Evolutionary conservation across 2,797 vertebrate species (phyloP).

Genomic region (Hydrophis major): DNA sequence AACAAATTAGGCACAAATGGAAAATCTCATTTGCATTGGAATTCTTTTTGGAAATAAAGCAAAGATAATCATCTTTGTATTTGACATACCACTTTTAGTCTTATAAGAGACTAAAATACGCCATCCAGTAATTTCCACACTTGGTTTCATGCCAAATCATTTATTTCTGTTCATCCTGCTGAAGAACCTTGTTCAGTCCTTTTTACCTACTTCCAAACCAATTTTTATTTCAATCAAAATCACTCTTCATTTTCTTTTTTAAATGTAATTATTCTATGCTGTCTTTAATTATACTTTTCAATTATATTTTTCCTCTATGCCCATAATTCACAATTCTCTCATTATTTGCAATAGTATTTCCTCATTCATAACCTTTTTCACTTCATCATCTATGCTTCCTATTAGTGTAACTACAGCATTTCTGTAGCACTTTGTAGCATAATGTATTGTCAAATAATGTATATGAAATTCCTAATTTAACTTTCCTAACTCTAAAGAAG

Average conservation of each 20-base stretch:
- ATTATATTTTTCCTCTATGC: not conserved
- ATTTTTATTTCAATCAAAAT: not conserved
- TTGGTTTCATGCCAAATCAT: not conserved
- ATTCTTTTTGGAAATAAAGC: not conserved
- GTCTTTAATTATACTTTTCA: not conserved
- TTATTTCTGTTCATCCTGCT: not conserved
- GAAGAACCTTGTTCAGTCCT: not conserved
- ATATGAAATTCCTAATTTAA: not conserved
- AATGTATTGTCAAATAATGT: not conserved
- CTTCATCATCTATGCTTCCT: not conserved
- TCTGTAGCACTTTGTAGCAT: not conserved
- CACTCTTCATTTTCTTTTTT: not conserved
- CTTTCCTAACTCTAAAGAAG: not conserved
- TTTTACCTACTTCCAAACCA: not conserved
- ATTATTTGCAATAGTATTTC: not conserved
- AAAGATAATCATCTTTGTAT: not conserved
- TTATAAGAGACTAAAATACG: not conserved
- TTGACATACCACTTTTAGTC: not conserved
- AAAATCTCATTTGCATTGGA: not conserved
- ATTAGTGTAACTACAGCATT: not conserved
- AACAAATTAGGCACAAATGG: not conserved
- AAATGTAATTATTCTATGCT: not conserved
- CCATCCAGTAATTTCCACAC: not conserved
- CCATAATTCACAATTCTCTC: not conserved
- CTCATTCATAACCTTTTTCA: not conserved